Evolutionary conservation across 2,797 vertebrate genomes (phyloP).

Genomic region (Sus cebifrons): DNA sequence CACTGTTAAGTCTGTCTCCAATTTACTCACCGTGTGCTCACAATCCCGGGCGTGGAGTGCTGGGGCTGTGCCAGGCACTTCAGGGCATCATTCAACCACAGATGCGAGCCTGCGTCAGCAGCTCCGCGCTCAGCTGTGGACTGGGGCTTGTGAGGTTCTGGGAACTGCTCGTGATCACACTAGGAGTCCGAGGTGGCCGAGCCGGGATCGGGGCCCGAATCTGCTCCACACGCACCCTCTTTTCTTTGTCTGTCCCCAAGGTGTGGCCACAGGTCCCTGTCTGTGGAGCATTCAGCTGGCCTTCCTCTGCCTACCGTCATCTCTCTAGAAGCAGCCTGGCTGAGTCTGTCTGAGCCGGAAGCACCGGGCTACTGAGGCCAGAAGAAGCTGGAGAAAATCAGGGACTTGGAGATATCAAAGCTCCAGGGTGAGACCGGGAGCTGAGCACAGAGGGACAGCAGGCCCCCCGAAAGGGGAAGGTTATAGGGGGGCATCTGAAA

Average conservation of each 20-base stretch:
- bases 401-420: background rate
- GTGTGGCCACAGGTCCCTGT: background rate
- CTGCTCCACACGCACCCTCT: background rate
- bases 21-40: background rate
- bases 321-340: background rate
- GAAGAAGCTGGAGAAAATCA: background rate
- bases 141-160: background rate
- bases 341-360: background rate
- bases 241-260: background rate
- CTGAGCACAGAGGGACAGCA: background rate
- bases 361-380: background rate
- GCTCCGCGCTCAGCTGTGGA: background rate
- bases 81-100: background rate
- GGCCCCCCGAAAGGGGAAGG: background rate
- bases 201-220: fast-evolving
- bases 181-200: background rate
- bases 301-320: background rate
- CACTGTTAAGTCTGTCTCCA: background rate
- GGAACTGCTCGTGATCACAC: background rate
- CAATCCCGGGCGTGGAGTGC: fast-evolving
- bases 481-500: fast-evolving
- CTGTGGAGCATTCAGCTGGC: background rate
- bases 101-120: background rate
- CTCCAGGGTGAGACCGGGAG: background rate
- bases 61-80: background rate